Evolutionary conservation across 2,113 vertebrate genomes (phyloP).

Genomic region (Ovis canadensis): DNA sequence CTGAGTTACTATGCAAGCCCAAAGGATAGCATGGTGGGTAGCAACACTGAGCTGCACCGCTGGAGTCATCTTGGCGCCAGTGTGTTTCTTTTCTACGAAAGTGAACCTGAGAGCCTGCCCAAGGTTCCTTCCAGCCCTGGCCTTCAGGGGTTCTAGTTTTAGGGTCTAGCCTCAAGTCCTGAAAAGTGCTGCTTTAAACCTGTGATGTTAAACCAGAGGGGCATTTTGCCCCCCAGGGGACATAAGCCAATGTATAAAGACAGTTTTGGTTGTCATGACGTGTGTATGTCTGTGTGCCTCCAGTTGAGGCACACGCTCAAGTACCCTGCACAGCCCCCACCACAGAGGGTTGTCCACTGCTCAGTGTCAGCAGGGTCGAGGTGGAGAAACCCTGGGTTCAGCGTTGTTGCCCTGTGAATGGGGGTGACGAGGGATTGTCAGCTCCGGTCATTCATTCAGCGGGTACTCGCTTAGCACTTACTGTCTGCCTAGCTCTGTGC

Average conservation of each 20-base stretch:
- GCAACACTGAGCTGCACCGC: not conserved
- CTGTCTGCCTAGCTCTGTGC: not conserved
- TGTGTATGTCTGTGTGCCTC: not conserved
- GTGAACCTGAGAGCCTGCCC: too few species aligned
- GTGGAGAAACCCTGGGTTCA: not conserved
- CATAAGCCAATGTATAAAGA: not conserved
- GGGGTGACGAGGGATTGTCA: too few species aligned
- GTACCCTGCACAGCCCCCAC: not conserved
- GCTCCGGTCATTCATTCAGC: not conserved
- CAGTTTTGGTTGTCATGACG: not conserved
- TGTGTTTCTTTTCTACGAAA: not conserved
- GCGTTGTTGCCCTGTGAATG: not conserved
- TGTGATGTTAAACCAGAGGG: not conserved
- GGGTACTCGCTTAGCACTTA: not conserved
- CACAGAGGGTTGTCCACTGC: not conserved
- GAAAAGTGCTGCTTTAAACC: not conserved
- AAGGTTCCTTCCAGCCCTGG: not conserved
- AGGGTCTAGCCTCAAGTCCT: not conserved
- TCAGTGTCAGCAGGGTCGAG: not conserved
- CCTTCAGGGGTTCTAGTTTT: not conserved
- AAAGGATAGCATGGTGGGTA: not conserved
- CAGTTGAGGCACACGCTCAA: not conserved
- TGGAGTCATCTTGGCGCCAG: not conserved
- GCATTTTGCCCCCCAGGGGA: not conserved
- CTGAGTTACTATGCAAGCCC: not conserved